A percentile compares a stretch with the other conserved stretches of the same genome.
These are phyloP conservation scores for Zoanthus sansibaricus DNA, from an alignment of 92 coral and sea anemone genomes.

Conservation along the genomic window DNA sequence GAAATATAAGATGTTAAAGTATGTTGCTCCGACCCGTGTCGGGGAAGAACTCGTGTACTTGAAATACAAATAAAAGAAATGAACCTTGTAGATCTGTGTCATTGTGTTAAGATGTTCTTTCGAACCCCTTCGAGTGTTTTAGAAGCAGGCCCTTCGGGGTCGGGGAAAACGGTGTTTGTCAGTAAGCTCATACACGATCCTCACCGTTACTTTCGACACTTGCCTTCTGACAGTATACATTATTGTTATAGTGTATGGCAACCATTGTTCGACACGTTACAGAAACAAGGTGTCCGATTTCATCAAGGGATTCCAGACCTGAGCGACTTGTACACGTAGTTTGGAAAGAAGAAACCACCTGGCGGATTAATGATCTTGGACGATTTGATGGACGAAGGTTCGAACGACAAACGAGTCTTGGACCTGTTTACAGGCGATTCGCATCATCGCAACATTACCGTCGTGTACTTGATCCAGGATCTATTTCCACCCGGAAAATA, in stretches of 20 bases:
- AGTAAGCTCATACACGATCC: background rate
- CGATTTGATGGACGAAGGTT: slow-evolving; percentile 4
- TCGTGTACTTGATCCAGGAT: no score
- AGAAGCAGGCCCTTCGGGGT: background rate
- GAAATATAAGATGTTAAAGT: background rate
- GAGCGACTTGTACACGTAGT: background rate
- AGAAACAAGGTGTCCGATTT: background rate
- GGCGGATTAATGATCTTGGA: background rate
- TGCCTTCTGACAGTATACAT: background rate
- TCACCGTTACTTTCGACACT: background rate
- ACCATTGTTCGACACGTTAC: background rate
- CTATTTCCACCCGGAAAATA: no score
- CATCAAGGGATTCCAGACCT: background rate
- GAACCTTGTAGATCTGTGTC: background rate
- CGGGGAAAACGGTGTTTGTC: slow-evolving; percentile 4
- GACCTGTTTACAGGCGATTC: no score
- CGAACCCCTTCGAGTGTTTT: background rate
- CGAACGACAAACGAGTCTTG: background rate
- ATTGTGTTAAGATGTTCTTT: background rate
- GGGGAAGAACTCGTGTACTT: background rate
- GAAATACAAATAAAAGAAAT: background rate
- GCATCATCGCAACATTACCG: no score
- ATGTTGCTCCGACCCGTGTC: background rate
- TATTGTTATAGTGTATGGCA: slow-evolving; percentile 10
- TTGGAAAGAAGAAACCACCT: background rate